Conservation (phyloP, 2,797 vertebrate genomes). For the Megalops cyprinoides region DNA sequence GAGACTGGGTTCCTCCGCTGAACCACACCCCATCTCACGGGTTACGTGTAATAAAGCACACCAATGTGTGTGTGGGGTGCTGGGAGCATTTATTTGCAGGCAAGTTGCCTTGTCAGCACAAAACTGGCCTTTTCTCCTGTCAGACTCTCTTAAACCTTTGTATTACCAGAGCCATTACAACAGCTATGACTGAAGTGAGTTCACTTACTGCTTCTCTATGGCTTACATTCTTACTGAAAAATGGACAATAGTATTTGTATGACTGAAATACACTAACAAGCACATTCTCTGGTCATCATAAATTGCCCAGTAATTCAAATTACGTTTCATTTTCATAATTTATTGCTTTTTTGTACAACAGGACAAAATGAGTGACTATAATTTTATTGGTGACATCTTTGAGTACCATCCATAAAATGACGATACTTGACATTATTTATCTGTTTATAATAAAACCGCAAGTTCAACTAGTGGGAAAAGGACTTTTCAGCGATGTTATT, state of each 20-base stretch:
- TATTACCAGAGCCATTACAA: background rate
- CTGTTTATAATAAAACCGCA: too few relatives aligned
- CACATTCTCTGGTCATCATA: background rate
- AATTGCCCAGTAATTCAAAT: background rate
- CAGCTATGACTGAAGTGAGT: background rate
- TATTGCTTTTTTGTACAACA: background rate
- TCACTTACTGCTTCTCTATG: background rate
- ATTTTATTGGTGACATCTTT: background rate
- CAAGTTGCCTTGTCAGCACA: background rate
- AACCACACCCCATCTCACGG: slow-evolving; percentile 15
- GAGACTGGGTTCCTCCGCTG: slow-evolving; percentile 43
- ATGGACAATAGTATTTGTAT: too few relatives aligned
- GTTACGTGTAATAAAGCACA: background rate
- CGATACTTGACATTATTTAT: background rate
- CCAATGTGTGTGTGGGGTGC: too few relatives aligned
- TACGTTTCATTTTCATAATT: background rate
- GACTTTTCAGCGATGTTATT: background rate
- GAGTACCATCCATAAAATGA: background rate
- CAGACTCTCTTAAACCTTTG: background rate
- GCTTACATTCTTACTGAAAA: too few relatives aligned
- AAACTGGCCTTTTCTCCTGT: background rate
- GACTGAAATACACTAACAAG: background rate
- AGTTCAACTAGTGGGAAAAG: background rate
- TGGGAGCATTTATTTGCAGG: too few relatives aligned
- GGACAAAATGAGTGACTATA: background rate